Conservation (phyloP, 2,888 invertebrate genomes). For the Serripes groenlandicus region DNA sequence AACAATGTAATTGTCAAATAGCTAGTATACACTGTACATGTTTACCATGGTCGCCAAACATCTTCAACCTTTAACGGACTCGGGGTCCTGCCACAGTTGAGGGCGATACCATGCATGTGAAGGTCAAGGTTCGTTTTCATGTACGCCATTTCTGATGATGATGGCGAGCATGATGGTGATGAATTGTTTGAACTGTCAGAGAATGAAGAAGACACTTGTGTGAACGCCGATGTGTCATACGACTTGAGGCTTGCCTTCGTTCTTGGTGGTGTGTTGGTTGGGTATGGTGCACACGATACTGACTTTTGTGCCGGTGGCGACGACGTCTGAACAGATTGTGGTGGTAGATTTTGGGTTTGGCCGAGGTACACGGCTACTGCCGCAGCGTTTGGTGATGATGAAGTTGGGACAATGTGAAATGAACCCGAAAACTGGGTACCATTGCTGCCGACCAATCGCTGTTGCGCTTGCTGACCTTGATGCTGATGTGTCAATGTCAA, state of each 20-base stretch:
- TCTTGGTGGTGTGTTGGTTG: constrained; percentile 52
- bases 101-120: constrained; percentile 35
- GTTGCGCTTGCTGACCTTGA: constrained; percentile 10
- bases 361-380: constrained; percentile 66
- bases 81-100: constrained; percentile 53
- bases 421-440: constrained; percentile 67
- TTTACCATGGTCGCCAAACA: constrained; percentile 77
- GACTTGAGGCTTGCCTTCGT: constrained; percentile 67
- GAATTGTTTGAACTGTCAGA: constrained; percentile 49
- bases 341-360: constrained; percentile 44
- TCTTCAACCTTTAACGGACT: constrained; percentile 72
- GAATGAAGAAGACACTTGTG: constrained; percentile 29
- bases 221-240: constrained; percentile 60
- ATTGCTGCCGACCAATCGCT: constrained; percentile 1
- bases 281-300: constrained; percentile 38
- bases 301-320: constrained; percentile 11
- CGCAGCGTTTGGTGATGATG: constrained; percentile 41
- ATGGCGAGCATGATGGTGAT: constrained; percentile 60
- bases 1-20: too few species aligned
- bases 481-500: constrained; percentile 36
- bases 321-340: constrained; percentile 8
- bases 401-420: constrained; percentile 70
- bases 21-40: too few species aligned
- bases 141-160: constrained; percentile 31
- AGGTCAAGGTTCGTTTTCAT: constrained; percentile 39